phyloP scores from a whole-genome alignment of 2,888 invertebrate genomes.

The Neoascia interrupta region DNA sequence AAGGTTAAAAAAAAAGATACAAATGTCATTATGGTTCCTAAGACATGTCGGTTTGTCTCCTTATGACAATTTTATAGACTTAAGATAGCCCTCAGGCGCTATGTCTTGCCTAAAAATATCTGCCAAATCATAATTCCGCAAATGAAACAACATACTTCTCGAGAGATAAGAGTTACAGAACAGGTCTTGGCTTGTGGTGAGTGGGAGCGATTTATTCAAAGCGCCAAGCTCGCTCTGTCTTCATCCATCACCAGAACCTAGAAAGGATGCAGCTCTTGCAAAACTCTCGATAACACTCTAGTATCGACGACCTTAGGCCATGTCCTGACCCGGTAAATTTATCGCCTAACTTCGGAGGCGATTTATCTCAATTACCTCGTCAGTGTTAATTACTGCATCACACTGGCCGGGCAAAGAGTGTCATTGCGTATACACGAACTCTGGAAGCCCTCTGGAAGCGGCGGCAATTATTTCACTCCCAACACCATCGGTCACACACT shows the following conservation, averaged over 20 bases:
- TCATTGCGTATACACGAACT: constrained; percentile 47
- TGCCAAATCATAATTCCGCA: no score
- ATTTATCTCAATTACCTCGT: constrained; percentile 70
- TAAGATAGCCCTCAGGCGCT: no score
- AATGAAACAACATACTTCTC: no score
- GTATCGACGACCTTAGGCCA: constrained; percentile 50
- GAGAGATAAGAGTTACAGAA: no score
- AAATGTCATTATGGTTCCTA: no score
- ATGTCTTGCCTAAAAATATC: no score
- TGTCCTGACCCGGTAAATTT: constrained; percentile 61
- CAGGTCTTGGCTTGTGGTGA: no score
- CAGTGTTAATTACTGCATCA: constrained; percentile 70
- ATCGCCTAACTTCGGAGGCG: constrained; percentile 65
- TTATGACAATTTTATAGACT: no score
- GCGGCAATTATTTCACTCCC: constrained; percentile 60
- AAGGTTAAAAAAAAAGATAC: no score
- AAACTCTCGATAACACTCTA: constrained; percentile 61
- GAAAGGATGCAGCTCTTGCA: constrained; percentile 32
- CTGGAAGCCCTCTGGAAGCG: constrained; percentile 24
- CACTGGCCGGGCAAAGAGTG: constrained; percentile 47
- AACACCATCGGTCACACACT: constrained; percentile 37
- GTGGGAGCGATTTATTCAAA: constrained; percentile 23
- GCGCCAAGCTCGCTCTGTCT: constrained; percentile 23
- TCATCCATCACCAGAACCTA: constrained; percentile 39
- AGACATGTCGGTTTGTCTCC: no score